Evolutionary conservation across 2,888 invertebrate genomes (phyloP).

Genomic region (Coenonympha glycerion): DNA sequence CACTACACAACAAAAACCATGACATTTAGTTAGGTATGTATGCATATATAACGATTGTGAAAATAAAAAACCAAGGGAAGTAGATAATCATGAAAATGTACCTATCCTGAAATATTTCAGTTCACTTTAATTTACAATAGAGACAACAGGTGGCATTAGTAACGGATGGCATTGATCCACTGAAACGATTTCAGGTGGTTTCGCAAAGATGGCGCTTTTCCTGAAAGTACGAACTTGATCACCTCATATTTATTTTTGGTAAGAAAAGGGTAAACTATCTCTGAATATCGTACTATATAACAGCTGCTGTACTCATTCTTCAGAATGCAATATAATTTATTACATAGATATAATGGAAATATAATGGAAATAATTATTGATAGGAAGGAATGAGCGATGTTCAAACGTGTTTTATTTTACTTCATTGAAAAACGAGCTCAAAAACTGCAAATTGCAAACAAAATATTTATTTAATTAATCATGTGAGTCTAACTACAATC

Average conservation of each 20-base stretch:
- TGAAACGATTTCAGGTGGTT: conserved; percentile 13
- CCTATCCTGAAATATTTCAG: conserved; percentile 1
- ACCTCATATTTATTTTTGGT: conserved; percentile 63
- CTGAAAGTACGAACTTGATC: conserved; percentile 33
- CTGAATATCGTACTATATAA: conserved; percentile 20
- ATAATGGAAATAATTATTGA: too few species aligned
- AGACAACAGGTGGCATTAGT: conserved; percentile 34
- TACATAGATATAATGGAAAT: too few species aligned
- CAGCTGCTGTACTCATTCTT: neutral
- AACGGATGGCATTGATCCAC: conserved; percentile 23
- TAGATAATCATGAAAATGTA: conserved; percentile 3
- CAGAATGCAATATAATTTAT: too few species aligned
- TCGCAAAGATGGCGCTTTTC: conserved; percentile 44
- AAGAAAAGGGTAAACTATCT: conserved; percentile 46
- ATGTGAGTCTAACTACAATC: too few species aligned
- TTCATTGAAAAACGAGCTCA: too few species aligned
- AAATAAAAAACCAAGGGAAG: neutral
- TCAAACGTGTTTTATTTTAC: too few species aligned
- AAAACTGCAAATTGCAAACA: too few species aligned
- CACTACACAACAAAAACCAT: neutral
- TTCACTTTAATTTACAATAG: conserved; percentile 1
- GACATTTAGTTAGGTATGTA: neutral
- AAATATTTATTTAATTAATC: too few species aligned
- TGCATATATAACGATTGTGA: neutral
- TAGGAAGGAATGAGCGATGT: too few species aligned